phyloP scores from a whole-genome alignment of 2,888 invertebrate species.

The Argyra leucocephala region DNA sequence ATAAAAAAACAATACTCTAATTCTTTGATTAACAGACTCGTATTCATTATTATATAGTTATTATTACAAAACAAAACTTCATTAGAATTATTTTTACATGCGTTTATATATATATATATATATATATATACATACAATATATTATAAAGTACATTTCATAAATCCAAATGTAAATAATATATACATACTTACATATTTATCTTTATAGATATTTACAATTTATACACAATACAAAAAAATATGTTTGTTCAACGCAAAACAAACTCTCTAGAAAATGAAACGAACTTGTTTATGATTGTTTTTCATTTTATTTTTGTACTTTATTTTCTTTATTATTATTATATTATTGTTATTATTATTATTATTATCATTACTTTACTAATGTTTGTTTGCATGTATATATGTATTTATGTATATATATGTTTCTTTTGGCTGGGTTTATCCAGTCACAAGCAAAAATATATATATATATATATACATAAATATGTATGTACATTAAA shows the following conservation, averaged over 20 bases:
- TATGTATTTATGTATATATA: not conserved
- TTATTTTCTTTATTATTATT: not conserved
- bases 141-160: too few species aligned
- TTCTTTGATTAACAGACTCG: not conserved
- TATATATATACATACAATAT: not conserved
- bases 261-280: not conserved
- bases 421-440: conserved; percentile 3
- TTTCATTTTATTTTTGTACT: not conserved
- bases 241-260: conserved; percentile 1
- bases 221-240: not conserved
- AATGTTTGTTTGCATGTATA: not conserved
- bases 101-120: not conserved
- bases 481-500: too few species aligned
- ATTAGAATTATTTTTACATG: not conserved
- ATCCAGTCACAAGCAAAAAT: not conserved
- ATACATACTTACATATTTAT: not conserved
- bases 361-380: conserved; percentile 1
- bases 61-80: not conserved
- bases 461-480: not conserved
- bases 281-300: not conserved
- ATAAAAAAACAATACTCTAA: too few species aligned
- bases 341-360: not conserved
- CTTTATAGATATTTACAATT: not conserved
- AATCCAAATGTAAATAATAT: too few species aligned
- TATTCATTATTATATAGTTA: not conserved